A percentile compares a stretch with the other conserved stretches of the same genome.
These are phyloP conservation scores for Melanotus villosus DNA, from an alignment of 2,888 invertebrate species.

Conservation along the genomic window DNA sequence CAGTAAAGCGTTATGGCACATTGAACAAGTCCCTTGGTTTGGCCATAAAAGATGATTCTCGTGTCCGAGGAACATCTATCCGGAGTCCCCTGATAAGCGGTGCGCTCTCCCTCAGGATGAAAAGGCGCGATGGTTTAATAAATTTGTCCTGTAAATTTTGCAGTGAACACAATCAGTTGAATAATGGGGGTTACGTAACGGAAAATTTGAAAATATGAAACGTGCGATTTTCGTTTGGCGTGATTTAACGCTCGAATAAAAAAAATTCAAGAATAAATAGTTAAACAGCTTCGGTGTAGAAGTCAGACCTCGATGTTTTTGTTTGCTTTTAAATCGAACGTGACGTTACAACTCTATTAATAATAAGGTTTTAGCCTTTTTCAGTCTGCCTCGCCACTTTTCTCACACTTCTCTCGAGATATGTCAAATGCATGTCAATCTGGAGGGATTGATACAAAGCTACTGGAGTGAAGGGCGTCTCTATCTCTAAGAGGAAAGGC, in stretches of 20 bases:
- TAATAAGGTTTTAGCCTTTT: conserved; percentile 16
- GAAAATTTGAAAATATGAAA: conserved; percentile 8
- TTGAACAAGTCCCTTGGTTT: conserved; percentile 50
- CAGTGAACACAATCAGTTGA: conserved; percentile 19
- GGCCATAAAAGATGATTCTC: conserved; percentile 53
- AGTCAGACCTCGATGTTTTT: background rate
- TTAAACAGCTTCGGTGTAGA: background rate
- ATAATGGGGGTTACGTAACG: conserved; percentile 1
- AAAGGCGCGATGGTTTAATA: conserved; percentile 12
- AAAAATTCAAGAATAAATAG: background rate
- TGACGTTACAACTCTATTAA: conserved; percentile 14
- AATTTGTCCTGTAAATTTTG: conserved; percentile 20
- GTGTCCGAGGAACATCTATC: conserved; percentile 48
- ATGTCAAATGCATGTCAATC: conserved; percentile 26
- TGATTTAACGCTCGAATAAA: background rate
- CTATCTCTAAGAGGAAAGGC: conserved; percentile 21
- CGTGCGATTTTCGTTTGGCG: background rate
- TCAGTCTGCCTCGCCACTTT: conserved; percentile 12
- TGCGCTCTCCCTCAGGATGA: conserved; percentile 13
- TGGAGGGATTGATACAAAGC: conserved; percentile 25
- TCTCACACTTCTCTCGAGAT: conserved; percentile 22
- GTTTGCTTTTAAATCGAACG: conserved; percentile 18
- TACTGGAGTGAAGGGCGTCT: conserved; percentile 24
- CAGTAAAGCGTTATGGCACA: conserved; percentile 52
- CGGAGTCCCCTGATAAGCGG: conserved; percentile 40